These are phyloP conservation scores for Myodes glareolus DNA, from an alignment of 2,113 vertebrate genomes.

Conservation along the genomic window DNA sequence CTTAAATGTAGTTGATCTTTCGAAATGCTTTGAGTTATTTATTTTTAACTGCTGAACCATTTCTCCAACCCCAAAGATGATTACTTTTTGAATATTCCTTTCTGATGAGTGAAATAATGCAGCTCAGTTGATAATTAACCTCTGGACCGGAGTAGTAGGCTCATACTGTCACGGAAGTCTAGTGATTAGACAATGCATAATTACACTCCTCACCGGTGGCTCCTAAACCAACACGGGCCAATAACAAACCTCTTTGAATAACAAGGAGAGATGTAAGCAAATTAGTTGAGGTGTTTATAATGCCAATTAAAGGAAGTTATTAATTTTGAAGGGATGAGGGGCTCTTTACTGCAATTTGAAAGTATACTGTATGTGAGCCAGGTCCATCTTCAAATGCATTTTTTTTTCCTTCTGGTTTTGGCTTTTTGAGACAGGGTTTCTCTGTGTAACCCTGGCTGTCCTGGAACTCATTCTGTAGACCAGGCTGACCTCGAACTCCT, in stretches of 20 bases:
- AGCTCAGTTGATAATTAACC: constrained; percentile 41
- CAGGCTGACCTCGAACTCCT: not conserved
- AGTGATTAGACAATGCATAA: constrained; percentile 33
- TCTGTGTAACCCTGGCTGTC: not conserved
- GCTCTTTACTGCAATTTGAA: constrained; percentile 19
- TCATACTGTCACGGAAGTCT: not conserved
- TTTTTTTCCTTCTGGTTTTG: not conserved
- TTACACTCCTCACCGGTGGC: not conserved
- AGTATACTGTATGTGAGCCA: not conserved
- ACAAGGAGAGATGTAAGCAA: constrained; percentile 6
- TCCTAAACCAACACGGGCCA: constrained; percentile 42
- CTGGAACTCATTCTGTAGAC: not conserved
- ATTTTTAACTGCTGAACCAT: not conserved
- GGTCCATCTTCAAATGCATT: not conserved
- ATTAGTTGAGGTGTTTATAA: constrained; percentile 17
- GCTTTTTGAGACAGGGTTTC: not conserved
- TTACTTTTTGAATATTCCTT: not conserved
- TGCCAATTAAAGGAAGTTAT: constrained; percentile 12
- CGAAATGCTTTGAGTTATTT: not conserved
- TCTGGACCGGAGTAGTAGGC: not conserved
- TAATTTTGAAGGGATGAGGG: not conserved
- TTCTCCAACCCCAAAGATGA: not conserved
- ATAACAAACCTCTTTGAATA: constrained; percentile 39
- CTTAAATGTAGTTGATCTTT: not conserved
- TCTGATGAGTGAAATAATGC: constrained; percentile 21